Base-by-base conservation (phyloP, 1,140 invertebrate genomes). In the Drosophila chauvacae region DNA sequence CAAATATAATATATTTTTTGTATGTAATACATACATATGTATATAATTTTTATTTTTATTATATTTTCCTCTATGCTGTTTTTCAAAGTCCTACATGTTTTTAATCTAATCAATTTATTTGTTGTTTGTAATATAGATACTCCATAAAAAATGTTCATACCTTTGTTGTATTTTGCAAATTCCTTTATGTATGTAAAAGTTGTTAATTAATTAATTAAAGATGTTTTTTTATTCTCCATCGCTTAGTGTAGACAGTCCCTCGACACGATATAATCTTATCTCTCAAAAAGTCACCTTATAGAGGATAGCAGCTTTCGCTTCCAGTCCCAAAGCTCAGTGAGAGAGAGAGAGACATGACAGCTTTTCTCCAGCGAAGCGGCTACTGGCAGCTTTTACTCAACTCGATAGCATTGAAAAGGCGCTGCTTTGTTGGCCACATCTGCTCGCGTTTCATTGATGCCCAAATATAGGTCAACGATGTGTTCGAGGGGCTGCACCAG, bases 401-500 rank as follows among this genome's bases (percentile, higher is more conserved):
- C 61, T 58, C 55, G 45, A 68, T 56, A 77, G 74, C 74, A 68
- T 55, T 68, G 72, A 77, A 77, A 60, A 18, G 33, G 59, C 51
- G 57, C 44, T 77, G 58, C 48, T 35, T 39, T 42, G 61, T 59
- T 44, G 47, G 23, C 20, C 57, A 61, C 56, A 70, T 60, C 53
- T 78, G 63, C 53, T 81, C 66, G 65, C 75, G 64, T 86, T 91
- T 91, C 90, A 91, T 91, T 91, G 90, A 91, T 91, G 90, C 83
- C 77, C 66, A 88, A 91, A 91, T 91, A 91, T 91, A 91, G 90
- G 90, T 91, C 90, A 91, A 85, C 90, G 82, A 79, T 70, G 77
- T 90, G 77, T 53, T 65, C 66, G 68, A 26, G 59, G 33, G 16
- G 50, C n/a, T 26, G 44, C 13, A 20, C 20, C 59, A 56, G 58